These are phyloP conservation scores for Triplophysa siluroides DNA, from an alignment of 2,113 vertebrate genomes.

Conservation along the genomic window DNA sequence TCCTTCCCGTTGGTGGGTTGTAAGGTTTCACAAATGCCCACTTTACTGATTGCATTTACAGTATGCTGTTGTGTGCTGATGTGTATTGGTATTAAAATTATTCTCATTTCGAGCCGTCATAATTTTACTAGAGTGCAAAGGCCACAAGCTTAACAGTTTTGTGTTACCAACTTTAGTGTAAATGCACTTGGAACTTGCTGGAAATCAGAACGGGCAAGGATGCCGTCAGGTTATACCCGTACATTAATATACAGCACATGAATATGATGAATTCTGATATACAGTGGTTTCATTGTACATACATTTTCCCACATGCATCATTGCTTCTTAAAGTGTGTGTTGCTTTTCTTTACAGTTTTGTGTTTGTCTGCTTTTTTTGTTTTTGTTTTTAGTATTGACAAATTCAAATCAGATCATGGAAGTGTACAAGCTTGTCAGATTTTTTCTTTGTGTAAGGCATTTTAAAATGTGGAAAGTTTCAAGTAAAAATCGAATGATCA, in stretches of 20 bases:
- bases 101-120: constrained; percentile 59
- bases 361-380: constrained; percentile 27
- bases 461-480: constrained; percentile 26
- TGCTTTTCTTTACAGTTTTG: constrained; percentile 21
- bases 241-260: constrained; percentile 18
- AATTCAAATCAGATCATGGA: constrained; percentile 46
- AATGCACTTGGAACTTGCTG: constrained; percentile 56
- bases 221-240: constrained; percentile 37
- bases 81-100: constrained; percentile 62
- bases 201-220: constrained; percentile 52
- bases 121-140: constrained; percentile 58
- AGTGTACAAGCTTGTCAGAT: constrained; percentile 38
- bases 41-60: constrained; percentile 59
- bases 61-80: constrained; percentile 66
- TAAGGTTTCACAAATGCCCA: constrained; percentile 29
- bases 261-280: constrained; percentile 34
- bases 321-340: constrained; percentile 35
- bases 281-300: constrained; percentile 45
- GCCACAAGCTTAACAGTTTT: constrained; percentile 61
- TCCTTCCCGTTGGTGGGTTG: constrained; percentile 46
- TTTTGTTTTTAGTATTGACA: constrained; percentile 46
- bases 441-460: constrained; percentile 31
- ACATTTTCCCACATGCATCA: constrained; percentile 27
- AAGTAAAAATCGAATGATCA: constrained; percentile 3
- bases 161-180: constrained; percentile 60